A percentile compares a stretch with the other conserved stretches of the same genome.
Evolutionary conservation across 2,888 invertebrate genomes (phyloP).

Genomic region (Chymomyza fuscimana): DNA sequence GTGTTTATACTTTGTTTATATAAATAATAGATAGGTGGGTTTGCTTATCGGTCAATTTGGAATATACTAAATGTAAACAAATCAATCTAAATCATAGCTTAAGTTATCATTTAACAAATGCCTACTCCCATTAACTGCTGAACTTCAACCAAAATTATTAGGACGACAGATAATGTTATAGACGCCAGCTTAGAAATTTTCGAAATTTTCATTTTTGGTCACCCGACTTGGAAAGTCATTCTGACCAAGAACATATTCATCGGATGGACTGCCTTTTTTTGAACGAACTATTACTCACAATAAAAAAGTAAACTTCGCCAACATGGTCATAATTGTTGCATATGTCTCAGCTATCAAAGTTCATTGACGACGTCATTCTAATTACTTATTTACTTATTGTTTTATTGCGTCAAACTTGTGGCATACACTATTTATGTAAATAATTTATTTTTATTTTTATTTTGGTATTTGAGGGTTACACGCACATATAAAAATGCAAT

Average conservation of each 20-base stretch:
- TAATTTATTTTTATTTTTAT: constrained; percentile 29
- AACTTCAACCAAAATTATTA: too few species aligned
- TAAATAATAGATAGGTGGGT: neutral
- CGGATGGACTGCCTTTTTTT: too few species aligned
- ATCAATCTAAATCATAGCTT: neutral
- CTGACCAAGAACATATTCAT: too few species aligned
- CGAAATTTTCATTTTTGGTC: too few species aligned
- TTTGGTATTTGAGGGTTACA: neutral
- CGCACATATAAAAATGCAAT: neutral
- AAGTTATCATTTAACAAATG: neutral
- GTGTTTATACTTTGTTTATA: neutral
- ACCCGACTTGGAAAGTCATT: too few species aligned
- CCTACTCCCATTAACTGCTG: neutral
- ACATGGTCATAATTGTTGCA: neutral
- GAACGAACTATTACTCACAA: too few species aligned
- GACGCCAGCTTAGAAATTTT: too few species aligned
- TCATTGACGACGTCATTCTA: constrained; percentile 40
- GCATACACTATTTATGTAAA: constrained; percentile 35
- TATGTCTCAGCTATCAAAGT: neutral
- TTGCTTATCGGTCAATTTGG: neutral
- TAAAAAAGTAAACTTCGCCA: too few species aligned
- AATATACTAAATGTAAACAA: neutral
- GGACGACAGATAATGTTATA: too few species aligned
- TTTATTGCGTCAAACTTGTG: constrained; percentile 39
- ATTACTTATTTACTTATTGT: constrained; percentile 47